Percentiles rank a stretch among this genome's conserved stretches.
Conservation (phyloP, 2,113 vertebrate species). For the Cyphomyrus plagiostoma region DNA sequence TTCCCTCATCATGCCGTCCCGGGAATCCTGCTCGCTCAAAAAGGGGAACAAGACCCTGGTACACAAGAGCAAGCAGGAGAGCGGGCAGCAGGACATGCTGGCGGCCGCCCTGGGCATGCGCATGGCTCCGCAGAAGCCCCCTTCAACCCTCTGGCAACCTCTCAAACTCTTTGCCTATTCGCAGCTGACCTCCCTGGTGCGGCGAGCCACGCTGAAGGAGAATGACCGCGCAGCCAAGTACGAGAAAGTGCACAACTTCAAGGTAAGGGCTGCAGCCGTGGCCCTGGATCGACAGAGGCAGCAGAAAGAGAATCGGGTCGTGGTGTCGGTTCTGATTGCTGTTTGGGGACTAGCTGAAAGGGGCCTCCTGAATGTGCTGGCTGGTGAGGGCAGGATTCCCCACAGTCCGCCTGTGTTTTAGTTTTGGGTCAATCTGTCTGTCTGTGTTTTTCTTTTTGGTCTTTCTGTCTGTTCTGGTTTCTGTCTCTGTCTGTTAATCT, state of each 20-base stretch:
- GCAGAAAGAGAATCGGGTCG: background rate
- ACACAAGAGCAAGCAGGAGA: slow-evolving; percentile 75
- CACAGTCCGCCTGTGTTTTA: background rate
- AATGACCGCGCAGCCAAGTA: slow-evolving; percentile 89
- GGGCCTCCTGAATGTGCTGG: background rate
- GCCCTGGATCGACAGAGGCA: background rate
- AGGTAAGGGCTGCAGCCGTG: slow-evolving; percentile 70
- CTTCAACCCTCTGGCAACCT: slow-evolving; percentile 80
- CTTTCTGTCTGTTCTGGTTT: background rate
- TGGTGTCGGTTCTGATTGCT: background rate
- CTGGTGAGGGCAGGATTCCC: background rate
- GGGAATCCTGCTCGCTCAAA: slow-evolving; percentile 73
- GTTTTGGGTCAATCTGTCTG: background rate
- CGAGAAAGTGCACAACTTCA: slow-evolving; percentile 98
- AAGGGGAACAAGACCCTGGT: slow-evolving; percentile 67
- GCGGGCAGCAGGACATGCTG: slow-evolving; percentile 83
- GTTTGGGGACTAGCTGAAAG: background rate
- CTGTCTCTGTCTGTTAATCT: background rate
- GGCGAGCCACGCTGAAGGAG: slow-evolving; percentile 86
- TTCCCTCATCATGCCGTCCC: slow-evolving; percentile 75
- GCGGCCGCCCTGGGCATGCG: slow-evolving; percentile 88
- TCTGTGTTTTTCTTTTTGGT: background rate
- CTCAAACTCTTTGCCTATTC: slow-evolving; percentile 99
- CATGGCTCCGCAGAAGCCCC: slow-evolving; percentile 86
- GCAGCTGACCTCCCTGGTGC: slow-evolving; percentile 92